Evolutionary conservation across 2,888 invertebrate species (phyloP), one percentile per base, ranked within the genome.

Genomic region (Tholera decimalis): DNA sequence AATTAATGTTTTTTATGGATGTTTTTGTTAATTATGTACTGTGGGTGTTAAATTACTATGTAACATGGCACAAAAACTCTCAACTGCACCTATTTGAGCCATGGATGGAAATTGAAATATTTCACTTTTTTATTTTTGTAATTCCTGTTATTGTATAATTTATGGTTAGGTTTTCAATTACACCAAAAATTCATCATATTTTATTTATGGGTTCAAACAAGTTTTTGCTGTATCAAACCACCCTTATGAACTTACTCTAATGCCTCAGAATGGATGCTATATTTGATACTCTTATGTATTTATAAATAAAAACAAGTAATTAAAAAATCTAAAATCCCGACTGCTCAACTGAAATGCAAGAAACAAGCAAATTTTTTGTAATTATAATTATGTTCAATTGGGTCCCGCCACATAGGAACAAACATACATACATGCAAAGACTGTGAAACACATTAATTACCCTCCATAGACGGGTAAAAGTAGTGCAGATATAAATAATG

Each of bases 1-100:
- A 41, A 51, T 69, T 39, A 30, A 46, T 44, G 46, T 50, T 55
- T 22, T 55, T 44, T 54, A 46, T 22, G 15, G 9, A 39, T 61
- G 39, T 51, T 57, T 51, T 28, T 47, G 18, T 18, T 73, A 41
- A 47, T 22, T 20, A 53, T 5, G 41, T 67, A 51, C 28, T 33
- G 2, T 35, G n/a, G n/a, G 56, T 56, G 35, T 15, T 47, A 41
- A 41, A 75, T 50, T 44, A 71, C 33, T 22, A 24, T 50, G 20
- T 55, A 49, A 73, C 15, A 63, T 33, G 18, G 15, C n/a, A 18
- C 37, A 61, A n/a, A 43, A 35, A 35, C 22, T 20, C n/a, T 49
- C 4, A 44, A 51, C 44, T 22, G 15, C 37, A 46, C 18, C 26
- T 30, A 15, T 30, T 50, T 4, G 11, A 28, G 22, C 22, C 37